Evolutionary conservation across 2,888 invertebrate species (phyloP), one percentile per base, ranked within the genome.

Genomic region (Conomelus anceps): DNA sequence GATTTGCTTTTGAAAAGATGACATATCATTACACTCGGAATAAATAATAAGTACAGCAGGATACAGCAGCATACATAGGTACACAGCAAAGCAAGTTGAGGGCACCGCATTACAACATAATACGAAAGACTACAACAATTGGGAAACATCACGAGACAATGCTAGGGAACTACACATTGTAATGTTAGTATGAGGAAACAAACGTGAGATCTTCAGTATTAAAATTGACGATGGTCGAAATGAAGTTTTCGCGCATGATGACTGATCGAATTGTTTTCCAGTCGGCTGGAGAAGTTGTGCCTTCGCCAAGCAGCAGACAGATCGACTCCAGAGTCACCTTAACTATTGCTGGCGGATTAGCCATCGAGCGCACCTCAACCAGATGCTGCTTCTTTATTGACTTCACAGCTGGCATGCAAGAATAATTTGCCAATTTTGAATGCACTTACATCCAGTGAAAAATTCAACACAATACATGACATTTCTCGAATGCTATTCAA

Each of bases 231-330:
- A 99, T 98, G 93, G 98, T 97, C 94, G 97, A 97, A 95, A 99
- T 99, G 96, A 99, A 99, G 95, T 99, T 99, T 94, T 99, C 99
- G 93, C 98, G 96, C 97, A 99, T 99, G 94, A 99, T 97, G 94
- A 99, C 98, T 92, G 98, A 97, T 93, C 98, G 97, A 94, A 98
- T 99, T 91, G 98, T 97, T 95, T 99, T 99, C 99, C 99, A 99
- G 94, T 99, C 99, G 92, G 97, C 90, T 4, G 89, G 89, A 20
- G 88, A 85, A 3, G 91, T 97, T 92, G 98, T 98, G 93, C 97
- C 98, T 94, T 99, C 99, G 92, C 99, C 99, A 92, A 99, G 96
- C 93, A 99, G 96, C 93, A 99, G 96, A 95, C 99, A 99, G 94
- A 99, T 99, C 92, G 99, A 98, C 94, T 99, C 99, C 93, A 99